Conservation (phyloP, 53 echinoderm and acorn worm genomes). For the Apostichopus leukothele region DNA sequence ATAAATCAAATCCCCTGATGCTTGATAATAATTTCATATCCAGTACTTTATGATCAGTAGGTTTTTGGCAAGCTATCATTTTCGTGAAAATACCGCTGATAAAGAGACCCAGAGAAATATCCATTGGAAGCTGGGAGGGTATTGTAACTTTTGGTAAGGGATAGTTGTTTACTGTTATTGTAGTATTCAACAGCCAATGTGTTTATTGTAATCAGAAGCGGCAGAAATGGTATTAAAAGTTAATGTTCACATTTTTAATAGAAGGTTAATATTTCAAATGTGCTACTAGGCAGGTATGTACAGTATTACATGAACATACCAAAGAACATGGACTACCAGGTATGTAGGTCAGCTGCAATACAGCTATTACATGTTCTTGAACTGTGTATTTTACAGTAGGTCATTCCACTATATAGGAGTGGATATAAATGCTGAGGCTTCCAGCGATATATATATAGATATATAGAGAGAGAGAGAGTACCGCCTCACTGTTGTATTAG, state of each 20-base stretch:
- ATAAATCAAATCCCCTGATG: too few relatives aligned
- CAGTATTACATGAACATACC: neutral
- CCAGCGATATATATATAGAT: too few relatives aligned
- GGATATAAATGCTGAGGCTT: neutral
- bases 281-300: neutral
- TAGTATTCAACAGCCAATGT: neutral
- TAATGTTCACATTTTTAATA: neutral
- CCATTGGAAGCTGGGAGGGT: too few relatives aligned
- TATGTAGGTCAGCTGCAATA: neutral
- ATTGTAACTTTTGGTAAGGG: too few relatives aligned
- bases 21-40: too few relatives aligned
- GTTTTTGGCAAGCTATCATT: too few relatives aligned
- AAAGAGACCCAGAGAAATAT: too few relatives aligned
- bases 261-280: neutral
- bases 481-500: neutral
- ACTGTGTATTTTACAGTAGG: neutral
- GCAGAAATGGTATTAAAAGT: neutral
- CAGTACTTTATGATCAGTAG: too few relatives aligned
- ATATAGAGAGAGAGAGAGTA: too few relatives aligned
- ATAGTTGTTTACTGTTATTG: too few relatives aligned
- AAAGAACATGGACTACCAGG: neutral
- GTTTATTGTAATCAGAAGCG: neutral
- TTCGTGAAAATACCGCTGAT: too few relatives aligned
- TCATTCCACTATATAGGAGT: neutral
- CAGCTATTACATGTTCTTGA: neutral